Conservation (phyloP, 2,797 vertebrate genomes). For the Lepus townsendii region DNA sequence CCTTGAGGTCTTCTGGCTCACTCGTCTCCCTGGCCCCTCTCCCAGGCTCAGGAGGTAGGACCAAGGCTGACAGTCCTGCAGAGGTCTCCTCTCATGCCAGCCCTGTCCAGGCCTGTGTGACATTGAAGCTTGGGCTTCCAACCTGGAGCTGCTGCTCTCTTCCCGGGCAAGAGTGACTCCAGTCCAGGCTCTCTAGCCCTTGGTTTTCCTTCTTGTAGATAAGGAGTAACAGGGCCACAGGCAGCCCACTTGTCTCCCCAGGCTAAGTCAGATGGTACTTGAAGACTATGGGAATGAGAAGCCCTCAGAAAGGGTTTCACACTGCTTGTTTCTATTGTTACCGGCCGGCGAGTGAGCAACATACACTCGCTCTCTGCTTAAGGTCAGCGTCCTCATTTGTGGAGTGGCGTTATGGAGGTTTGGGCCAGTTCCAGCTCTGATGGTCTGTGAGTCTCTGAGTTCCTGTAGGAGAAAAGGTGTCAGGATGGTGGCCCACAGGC, state of each 20-base stretch:
- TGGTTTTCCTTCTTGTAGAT: constrained; percentile 50
- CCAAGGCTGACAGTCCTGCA: background rate
- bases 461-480: constrained; percentile 33
- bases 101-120: background rate
- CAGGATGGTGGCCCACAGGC: background rate
- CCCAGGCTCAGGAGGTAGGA: constrained; percentile 5
- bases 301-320: background rate
- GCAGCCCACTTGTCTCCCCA: background rate
- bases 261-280: background rate
- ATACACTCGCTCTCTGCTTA: background rate
- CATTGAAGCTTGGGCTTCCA: background rate
- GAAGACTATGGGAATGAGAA: background rate
- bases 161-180: constrained; percentile 23
- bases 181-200: background rate
- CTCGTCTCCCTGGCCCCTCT: background rate
- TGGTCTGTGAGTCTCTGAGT: background rate
- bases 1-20: background rate
- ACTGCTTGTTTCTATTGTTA: constrained; percentile 19
- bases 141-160: background rate
- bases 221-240: background rate
- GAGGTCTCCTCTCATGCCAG: background rate
- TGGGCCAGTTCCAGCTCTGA: background rate
- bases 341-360: background rate
- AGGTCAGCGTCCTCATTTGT: background rate
- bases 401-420: background rate